Evolutionary conservation across 2,888 invertebrate species (phyloP), one percentile per base, ranked within the genome.

Genomic region (Rapana venosa): DNA sequence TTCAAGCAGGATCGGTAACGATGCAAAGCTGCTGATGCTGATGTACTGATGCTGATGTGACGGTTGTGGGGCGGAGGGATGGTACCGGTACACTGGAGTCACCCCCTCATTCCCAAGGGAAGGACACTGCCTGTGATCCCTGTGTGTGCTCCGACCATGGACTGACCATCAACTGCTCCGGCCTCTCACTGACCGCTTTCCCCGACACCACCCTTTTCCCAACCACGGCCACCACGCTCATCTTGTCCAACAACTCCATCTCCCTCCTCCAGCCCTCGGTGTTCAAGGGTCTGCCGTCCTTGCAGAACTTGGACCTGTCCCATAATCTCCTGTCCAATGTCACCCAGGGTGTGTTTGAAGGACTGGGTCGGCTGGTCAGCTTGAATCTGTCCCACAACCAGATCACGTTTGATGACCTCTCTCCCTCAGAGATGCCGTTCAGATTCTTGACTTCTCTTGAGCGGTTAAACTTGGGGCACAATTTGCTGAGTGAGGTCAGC

Each of bases 351-450:
- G 79, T 77, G 11, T 91, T 91, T 66, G n/a, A 35, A 30, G 90
- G 90, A 1, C 90, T 91, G 30, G 22, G 32, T 6, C 11, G 74
- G 26, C 77, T 90, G 0, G 30, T 8, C 11, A n/a, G 6, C 0
- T 77, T 91, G 35, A 89, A 90, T 61, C 86, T 91, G 5, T 20
- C 30, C 13, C 47, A 56, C n/a, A 91, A 91, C 47, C 8, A 30
- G 11, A 13, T 91, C n/a, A 22, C 77, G 6, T 66, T 89, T 35
- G n/a, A 84, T 30, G 22, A 13, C 58, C 15, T n/a, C n/a, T 56
- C 30, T 30, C 30, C 30, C 58, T 15, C 13, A n/a, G 58, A 84
- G 56, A 56, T 26, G 20, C 84, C 84, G 17, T 84, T 84, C 20
- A 17, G 11, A n/a, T 15, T 6, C 30, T 56, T 84, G 56, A n/a